A percentile compares a stretch with the other conserved stretches of the same genome.
Evolutionary conservation across 2,113 vertebrate genomes (phyloP).

Genomic region (Mirza zaza): DNA sequence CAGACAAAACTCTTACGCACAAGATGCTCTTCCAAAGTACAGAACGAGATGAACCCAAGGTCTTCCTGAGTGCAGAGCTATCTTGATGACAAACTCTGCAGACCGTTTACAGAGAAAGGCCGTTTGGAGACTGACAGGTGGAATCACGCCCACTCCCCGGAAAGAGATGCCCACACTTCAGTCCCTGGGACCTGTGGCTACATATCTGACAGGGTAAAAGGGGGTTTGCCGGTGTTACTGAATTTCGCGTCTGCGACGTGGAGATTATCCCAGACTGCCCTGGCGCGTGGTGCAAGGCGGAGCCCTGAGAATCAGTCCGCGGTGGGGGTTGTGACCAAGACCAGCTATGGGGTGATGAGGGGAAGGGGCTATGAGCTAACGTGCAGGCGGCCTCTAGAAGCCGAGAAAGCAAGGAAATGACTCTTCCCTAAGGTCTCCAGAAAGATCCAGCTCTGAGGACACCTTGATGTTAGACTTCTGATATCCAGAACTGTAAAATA

Average conservation of each 20-base stretch:
- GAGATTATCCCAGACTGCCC: background rate
- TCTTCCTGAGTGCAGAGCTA: background rate
- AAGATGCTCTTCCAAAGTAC: background rate
- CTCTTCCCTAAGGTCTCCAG: background rate
- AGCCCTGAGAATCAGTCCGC: background rate
- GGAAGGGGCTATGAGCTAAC: background rate
- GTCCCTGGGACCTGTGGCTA: background rate
- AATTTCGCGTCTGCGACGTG: background rate
- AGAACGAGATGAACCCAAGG: accelerated
- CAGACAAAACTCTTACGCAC: too few species aligned
- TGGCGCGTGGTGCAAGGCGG: background rate
- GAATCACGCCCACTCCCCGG: accelerated
- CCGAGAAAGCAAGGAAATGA: accelerated
- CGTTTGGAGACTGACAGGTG: background rate
- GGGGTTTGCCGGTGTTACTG: background rate
- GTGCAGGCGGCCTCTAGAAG: background rate
- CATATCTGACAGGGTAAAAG: background rate
- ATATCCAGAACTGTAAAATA: background rate
- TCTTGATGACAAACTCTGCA: background rate
- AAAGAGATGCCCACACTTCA: too few species aligned
- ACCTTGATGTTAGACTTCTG: background rate
- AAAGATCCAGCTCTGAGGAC: background rate
- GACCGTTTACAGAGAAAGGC: background rate
- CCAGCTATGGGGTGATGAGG: background rate
- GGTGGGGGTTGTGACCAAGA: accelerated